These are phyloP conservation scores for Acanthisitta chloris DNA, from an alignment of 2,113 vertebrate genomes.

Conservation along the genomic window DNA sequence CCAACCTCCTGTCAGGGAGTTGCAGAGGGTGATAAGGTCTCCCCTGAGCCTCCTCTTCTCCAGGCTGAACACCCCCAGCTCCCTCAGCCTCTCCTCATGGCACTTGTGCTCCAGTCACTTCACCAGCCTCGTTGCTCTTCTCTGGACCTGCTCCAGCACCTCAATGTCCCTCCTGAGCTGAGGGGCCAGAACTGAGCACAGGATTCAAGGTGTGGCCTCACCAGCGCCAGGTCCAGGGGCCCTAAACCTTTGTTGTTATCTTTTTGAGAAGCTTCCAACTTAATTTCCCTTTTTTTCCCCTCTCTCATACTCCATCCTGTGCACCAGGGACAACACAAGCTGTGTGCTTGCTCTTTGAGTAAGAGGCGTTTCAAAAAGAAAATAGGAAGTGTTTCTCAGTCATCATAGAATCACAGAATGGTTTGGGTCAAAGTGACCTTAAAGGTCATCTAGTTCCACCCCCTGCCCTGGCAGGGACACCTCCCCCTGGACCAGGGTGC, in stretches of 20 bases:
- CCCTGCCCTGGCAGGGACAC: not conserved
- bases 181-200: too few relatives aligned
- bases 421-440: not conserved
- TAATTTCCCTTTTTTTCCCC: not conserved
- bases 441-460: not conserved
- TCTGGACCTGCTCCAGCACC: too few relatives aligned
- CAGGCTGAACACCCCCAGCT: too few relatives aligned
- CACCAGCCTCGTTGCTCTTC: too few relatives aligned
- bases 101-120: too few relatives aligned
- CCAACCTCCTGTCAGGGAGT: too few relatives aligned
- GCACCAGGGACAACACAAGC: not conserved
- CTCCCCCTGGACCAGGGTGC: not conserved
- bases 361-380: not conserved
- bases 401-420: not conserved
- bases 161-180: too few relatives aligned
- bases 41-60: too few relatives aligned
- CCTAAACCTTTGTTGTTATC: not conserved
- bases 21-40: too few relatives aligned
- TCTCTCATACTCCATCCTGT: not conserved
- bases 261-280: not conserved
- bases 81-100: too few relatives aligned
- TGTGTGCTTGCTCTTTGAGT: not conserved
- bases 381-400: not conserved
- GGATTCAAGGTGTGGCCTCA: too few relatives aligned
- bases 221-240: too few relatives aligned